Base-by-base conservation (phyloP, 2,888 invertebrate genomes). In the Amaurobius ferox region DNA sequence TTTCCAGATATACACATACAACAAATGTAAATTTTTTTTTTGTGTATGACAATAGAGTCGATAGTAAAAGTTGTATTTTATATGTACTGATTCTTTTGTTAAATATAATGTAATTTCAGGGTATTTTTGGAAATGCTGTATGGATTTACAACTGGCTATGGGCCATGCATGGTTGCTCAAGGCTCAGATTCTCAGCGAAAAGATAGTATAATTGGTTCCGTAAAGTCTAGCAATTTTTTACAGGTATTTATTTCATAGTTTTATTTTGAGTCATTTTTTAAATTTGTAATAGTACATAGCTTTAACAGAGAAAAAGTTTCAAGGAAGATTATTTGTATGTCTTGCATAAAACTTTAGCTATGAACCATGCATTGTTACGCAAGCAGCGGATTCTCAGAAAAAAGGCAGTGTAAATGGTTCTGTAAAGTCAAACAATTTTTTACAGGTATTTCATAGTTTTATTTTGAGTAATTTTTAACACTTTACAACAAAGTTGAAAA, bases 101-200 rank as follows among this genome's bases (percentile, higher is more conserved):
- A n/a, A n/a, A n/a, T n/a, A n/a, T n/a, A n/a, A n/a, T n/a, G n/a
- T 32, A 0, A 29, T 61, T 35, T 61, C 13, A 94, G 96, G 89
- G 95, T 96, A n/a, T 96, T 95, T 91, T 95, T 97, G 93, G 97
- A 97, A 92, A 97, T 97, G 97, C 92, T 97, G 71, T 97, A 97
- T 91, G 97, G 97, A 80, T 97, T 97, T 90, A 96, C 97, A 91
- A 96, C 96, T 0, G 97, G 97, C 73, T 97, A 97, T 91, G 97
- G 97, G 2, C 97, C 96, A 67, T 97, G 97, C 0, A 97, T 97
- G 92, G 96, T 97, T 88, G 97, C 97, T 0, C 97, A 97, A 1
- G 97, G 96, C 0, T 64, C 78, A 16, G 78, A 73, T 16, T 9
- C 68, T 1, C 62, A 68, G 48, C 29, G 79, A 48, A 79, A 74